Evolutionary conservation across 2,797 vertebrate species (phyloP).

Genomic region (Hylomyscus alleni): DNA sequence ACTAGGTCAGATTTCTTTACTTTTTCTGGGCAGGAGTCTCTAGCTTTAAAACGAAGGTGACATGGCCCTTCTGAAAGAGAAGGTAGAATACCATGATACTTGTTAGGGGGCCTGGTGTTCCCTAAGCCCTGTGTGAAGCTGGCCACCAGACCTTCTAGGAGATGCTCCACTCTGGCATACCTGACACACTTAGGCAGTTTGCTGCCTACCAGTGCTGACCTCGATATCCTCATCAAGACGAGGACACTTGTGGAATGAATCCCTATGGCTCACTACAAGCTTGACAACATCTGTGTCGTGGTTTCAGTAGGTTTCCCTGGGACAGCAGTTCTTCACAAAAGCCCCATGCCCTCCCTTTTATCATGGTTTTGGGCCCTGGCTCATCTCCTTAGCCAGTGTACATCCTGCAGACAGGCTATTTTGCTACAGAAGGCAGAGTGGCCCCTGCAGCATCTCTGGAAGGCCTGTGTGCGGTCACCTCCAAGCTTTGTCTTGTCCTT

Average conservation of each 20-base stretch:
- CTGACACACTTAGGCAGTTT: not conserved
- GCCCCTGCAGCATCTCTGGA: not conserved
- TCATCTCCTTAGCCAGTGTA: not conserved
- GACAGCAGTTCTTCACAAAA: not conserved
- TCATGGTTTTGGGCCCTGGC: too few relatives aligned
- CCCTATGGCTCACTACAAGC: too few relatives aligned
- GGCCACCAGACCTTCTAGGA: not conserved
- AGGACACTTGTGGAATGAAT: not conserved
- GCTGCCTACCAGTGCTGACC: not conserved
- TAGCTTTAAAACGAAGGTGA: not conserved
- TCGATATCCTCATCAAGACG: not conserved
- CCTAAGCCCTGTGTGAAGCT: not conserved
- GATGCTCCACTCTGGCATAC: too few relatives aligned
- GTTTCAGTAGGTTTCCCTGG: not conserved
- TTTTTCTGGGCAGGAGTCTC: not conserved
- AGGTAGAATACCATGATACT: not conserved
- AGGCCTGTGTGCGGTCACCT: not conserved
- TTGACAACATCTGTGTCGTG: not conserved
- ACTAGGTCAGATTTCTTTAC: not conserved
- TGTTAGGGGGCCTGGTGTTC: not conserved
- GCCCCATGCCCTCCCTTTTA: not conserved
- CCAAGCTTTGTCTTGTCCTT: not conserved
- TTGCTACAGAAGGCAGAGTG: not conserved
- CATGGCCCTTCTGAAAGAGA: not conserved
- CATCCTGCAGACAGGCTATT: not conserved